Evolutionary conservation across 2,797 vertebrate species (phyloP).

Genomic region (Premnoplex brunnescens): DNA sequence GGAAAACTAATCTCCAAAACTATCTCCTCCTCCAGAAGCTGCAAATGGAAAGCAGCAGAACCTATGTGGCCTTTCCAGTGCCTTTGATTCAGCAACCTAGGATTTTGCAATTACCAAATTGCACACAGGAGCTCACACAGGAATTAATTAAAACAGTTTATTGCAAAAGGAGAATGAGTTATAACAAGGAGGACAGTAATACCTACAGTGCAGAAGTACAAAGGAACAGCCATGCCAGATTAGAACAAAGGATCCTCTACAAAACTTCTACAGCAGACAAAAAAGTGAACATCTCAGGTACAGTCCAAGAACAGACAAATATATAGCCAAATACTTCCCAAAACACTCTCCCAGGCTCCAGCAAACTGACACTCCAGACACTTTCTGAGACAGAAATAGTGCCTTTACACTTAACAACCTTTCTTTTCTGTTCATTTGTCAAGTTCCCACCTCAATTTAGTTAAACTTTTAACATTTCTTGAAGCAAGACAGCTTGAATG

Average conservation of each 20-base stretch:
- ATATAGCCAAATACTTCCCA: neutral
- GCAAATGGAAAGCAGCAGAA: neutral
- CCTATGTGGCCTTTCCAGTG: neutral
- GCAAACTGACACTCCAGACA: neutral
- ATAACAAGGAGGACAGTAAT: neutral
- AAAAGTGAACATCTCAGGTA: neutral
- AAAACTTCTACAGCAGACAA: neutral
- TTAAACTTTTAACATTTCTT: neutral
- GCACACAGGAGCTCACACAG: neutral
- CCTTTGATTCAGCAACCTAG: neutral
- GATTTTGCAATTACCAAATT: neutral
- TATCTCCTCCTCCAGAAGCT: neutral
- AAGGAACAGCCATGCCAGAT: neutral
- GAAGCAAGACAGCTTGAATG: neutral
- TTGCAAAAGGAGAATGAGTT: neutral
- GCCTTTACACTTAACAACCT: neutral
- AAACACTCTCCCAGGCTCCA: neutral
- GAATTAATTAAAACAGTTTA: neutral
- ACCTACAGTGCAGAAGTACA: neutral
- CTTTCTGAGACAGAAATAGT: neutral
- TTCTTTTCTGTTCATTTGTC: neutral
- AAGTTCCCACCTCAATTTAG: neutral
- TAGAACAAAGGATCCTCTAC: neutral
- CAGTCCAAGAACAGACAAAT: neutral
- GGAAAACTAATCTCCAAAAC: neutral